Evolutionary conservation across 2,888 invertebrate genomes (phyloP), one percentile per base, ranked within the genome.

Genomic region (Rotaria socialis): DNA sequence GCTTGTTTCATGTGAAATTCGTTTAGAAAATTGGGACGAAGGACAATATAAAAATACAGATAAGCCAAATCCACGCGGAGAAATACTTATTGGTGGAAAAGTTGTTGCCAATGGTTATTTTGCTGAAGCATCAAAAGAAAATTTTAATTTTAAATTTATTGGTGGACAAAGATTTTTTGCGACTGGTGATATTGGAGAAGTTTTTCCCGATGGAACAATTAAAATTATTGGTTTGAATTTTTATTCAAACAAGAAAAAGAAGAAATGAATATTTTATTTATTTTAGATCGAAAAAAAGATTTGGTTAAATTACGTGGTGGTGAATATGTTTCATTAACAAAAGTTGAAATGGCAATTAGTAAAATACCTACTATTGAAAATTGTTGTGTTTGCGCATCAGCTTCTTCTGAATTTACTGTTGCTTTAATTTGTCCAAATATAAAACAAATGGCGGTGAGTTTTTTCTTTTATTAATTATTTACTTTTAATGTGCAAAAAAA

Each of bases 271-370:
- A 50, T 50, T 50, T 50, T 50, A 50, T 50, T 50, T 50, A 50
- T 50, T 90, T 97, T 99, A 89, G 97, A 99, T 92, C 95, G 99
- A 89, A 99, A 98, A 93, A 99, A 99, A 92, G 99, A 99, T 92
- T 93, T 99, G 89, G 96, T 99, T 75, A 99, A 99, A 92, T 93
- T 99, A 86, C 96, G 97, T 91, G 95, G 96, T 52, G 99, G 99
- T 88, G 99, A 99, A 92, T 99, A 99, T 92, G 96, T 99, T 41
- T 97, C 97, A 0, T 93, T 99, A 85, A 97, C 96, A 88, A 97
- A 96, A 92, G 96, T 97, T 74, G 99, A 99, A 91, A 94, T 97
- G 0, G 95, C 95, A 90, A 92, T 99, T 89, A 96, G 97, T 92
- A 96, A 97, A 16, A 96, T 95, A 89, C 94, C 96, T 11, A 92